These are phyloP conservation scores for Aphaenogaster floridana DNA, from an alignment of 1,140 invertebrate species.

Conservation along the genomic window DNA sequence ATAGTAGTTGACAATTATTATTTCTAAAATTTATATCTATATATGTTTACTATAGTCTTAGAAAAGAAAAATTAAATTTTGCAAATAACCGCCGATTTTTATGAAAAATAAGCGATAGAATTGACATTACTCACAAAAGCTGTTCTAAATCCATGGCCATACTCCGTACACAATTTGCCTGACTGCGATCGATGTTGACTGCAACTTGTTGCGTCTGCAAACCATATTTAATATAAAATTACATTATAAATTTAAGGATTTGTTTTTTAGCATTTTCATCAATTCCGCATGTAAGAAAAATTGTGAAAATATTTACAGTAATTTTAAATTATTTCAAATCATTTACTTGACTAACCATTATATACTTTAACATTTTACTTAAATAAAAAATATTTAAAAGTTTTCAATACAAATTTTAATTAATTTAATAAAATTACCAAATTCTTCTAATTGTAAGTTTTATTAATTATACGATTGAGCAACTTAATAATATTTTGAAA, in stretches of 20 bases:
- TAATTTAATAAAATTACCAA: background rate
- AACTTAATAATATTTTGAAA: background rate
- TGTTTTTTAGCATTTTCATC: background rate
- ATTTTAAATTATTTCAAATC: background rate
- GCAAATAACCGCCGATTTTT: background rate
- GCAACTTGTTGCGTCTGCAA: background rate
- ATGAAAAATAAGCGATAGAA: background rate
- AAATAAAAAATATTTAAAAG: constrained; percentile 1
- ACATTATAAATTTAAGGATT: background rate
- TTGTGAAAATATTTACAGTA: background rate
- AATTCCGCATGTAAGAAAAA: constrained; percentile 1
- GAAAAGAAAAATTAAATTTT: background rate
- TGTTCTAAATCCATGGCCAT: background rate
- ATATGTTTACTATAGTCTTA: background rate
- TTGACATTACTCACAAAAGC: background rate
- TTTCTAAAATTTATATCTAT: background rate
- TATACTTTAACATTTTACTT: background rate
- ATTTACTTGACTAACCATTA: background rate
- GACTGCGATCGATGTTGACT: background rate
- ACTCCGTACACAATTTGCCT: background rate
- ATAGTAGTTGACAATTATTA: background rate
- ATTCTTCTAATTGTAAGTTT: background rate
- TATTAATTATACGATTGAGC: background rate
- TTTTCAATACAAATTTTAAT: background rate
- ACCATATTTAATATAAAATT: constrained; percentile 14